Evolutionary conservation across 2,797 vertebrate genomes (phyloP), one percentile per base, ranked within the genome.

Genomic region (Arnoldichthys spilopterus): DNA sequence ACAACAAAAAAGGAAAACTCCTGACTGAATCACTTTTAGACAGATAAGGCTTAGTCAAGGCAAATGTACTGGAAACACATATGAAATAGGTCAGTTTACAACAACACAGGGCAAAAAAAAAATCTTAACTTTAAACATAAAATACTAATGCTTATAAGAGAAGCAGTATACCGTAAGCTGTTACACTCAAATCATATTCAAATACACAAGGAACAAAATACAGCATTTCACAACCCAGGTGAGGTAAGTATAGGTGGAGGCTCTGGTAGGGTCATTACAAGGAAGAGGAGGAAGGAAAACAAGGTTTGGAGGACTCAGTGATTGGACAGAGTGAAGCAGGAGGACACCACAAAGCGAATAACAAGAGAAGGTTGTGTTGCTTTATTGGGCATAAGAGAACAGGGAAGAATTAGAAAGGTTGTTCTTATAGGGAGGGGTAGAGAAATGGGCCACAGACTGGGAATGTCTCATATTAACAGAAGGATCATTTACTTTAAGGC

Each of bases 381-480:
- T 68, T 75, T 81, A 74, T 12, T 4, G 26, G 34, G 16, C 53
- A 58, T 62, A 3, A 76, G n/a, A 58, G 62, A 87, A 84, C 85
- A 93, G 84, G 83, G 87, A 90, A 89, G 76, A 87, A 89, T 90
- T 90, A 80, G 77, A 90, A 81, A 75, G 68, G 79, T 74, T 72
- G 72, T 51, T 51, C 47, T 51, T 7, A 30, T n/a, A 30, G 32
- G 56, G 56, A 2, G 8, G 4, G 82, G 24, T 2, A 67, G n/a
- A n/a, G n/a, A 66, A 24, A n/a, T 24, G n/a, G 6, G 61, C 20
- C 3, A 40, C 7, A 9, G 32, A 40, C 11, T 7, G 34, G 32
- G 61, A 64, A 11, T 37, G n/a, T 20, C 51, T 22, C n/a, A 9
- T 54, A 4, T 49, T 18, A 3, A 49, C 15, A 18, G n/a, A n/a